Evolutionary conservation across 2,113 vertebrate genomes (phyloP), one percentile per base, ranked within the genome.

Genomic region (Fulmarus glacialis): DNA sequence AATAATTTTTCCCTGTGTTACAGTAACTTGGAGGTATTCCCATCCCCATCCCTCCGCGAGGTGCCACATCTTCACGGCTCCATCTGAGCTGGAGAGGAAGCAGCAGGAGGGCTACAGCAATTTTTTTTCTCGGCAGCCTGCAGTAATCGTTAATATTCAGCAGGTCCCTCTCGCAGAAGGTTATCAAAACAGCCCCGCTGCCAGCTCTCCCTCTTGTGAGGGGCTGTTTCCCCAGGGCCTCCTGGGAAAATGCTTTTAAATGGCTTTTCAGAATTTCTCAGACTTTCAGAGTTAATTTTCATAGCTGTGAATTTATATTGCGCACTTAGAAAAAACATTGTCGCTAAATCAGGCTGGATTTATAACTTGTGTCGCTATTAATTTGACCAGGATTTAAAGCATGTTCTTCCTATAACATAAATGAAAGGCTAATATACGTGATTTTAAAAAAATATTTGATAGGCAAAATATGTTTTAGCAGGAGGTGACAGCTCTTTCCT

Each of bases 191-290:
- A 93, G 58, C 59, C 59, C 18, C 0, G 5, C 53, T 91, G 86
- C 59, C 92, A 90, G 43, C 24, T 45, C 36, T 63, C n/a, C 8
- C 26, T 48, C 68, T 45, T 52, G 34, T 48, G 34, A 0, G 0
- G 47, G 63, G 70, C 86, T 87, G 45, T 64, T 96, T 83, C 52
- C 24, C 15, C 70, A 38, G 48, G 42, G 45, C 38, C 87, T 90
- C 86, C 42, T 53, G 82, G 55, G 73, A 87, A 92, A 88, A 79
- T 6, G 68, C 47, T 73, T 95, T 91, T 79, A 71, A 90, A 72
- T 30, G 50, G 80, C 70, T 94, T 83, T 77, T 92, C 38, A 58
- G 92, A 79, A 78, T 95, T 88, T 90, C 82, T 93, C 66, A 88
- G 91, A 43, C 80, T 72, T 81, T 86, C 27, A 43, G 64, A 64